Evolutionary conservation across 2,113 vertebrate species (phyloP).

Genomic region (Solea solea): DNA sequence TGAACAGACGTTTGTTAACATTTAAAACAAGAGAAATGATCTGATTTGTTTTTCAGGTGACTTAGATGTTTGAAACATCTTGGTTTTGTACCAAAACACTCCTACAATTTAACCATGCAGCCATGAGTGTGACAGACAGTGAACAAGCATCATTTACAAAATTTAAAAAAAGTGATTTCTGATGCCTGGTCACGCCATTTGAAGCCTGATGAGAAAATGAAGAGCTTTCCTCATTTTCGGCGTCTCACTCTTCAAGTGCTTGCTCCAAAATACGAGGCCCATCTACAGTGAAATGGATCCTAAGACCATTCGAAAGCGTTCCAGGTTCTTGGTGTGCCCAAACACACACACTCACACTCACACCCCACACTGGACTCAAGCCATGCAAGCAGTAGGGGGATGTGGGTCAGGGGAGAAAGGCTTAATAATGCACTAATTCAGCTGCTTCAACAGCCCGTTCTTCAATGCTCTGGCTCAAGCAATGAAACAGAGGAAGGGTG

Average conservation of each 20-base stretch:
- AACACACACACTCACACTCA: not conserved
- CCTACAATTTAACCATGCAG: no score
- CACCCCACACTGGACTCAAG: slow-evolving; percentile 28
- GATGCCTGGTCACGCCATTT: slow-evolving; percentile 1
- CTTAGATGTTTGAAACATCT: no score
- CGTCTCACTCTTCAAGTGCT: not conserved
- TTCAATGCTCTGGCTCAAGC: not conserved
- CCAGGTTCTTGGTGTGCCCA: slow-evolving; percentile 11
- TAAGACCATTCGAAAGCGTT: slow-evolving; percentile 20
- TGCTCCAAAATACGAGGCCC: slow-evolving; percentile 40
- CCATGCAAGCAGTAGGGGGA: slow-evolving; percentile 38
- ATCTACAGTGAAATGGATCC: slow-evolving; percentile 53
- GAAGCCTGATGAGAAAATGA: slow-evolving; percentile 22
- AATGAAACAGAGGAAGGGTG: slow-evolving; percentile 36
- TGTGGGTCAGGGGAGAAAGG: slow-evolving; percentile 48
- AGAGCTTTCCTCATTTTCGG: slow-evolving; percentile 46
- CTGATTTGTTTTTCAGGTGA: no score
- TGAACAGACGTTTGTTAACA: no score
- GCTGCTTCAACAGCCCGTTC: slow-evolving; percentile 17
- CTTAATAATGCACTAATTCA: slow-evolving; percentile 66
- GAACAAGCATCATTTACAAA: no score
- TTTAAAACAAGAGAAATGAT: no score
- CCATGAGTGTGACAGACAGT: no score
- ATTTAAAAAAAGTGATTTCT: no score
- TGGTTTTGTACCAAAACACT: no score